These are phyloP conservation scores for Sinocyclocheilus maitianheensis DNA, from an alignment of 2,113 vertebrate species.

Conservation along the genomic window DNA sequence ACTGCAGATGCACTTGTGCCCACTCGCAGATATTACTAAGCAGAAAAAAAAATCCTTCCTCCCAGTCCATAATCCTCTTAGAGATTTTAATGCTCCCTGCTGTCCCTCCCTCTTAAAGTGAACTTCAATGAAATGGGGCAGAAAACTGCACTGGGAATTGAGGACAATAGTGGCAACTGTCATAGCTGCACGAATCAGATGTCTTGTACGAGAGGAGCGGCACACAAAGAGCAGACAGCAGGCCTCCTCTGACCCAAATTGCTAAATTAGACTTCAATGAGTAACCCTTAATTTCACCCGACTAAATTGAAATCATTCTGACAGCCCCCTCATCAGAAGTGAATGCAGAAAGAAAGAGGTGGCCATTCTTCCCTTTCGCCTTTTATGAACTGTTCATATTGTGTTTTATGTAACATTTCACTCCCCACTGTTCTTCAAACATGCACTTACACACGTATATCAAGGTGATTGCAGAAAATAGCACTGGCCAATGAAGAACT, in stretches of 20 bases:
- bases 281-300: constrained; percentile 31
- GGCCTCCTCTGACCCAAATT: constrained; percentile 50
- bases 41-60: constrained; percentile 27
- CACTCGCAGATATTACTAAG: constrained; percentile 49
- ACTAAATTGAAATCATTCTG: constrained; percentile 30
- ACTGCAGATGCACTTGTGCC: constrained; percentile 38
- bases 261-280: constrained; percentile 56
- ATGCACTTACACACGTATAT: not conserved
- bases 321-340: constrained; percentile 8
- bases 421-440: not conserved
- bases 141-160: constrained; percentile 47
- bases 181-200: constrained; percentile 22
- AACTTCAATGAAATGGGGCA: constrained; percentile 44
- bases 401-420: not conserved
- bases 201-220: constrained; percentile 23
- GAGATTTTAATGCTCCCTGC: constrained; percentile 6
- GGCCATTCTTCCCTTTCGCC: not conserved
- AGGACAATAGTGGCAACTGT: constrained; percentile 45
- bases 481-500: not conserved
- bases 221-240: constrained; percentile 47
- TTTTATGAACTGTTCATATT: not conserved
- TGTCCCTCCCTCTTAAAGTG: not conserved
- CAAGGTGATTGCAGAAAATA: not conserved
- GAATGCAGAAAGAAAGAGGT: constrained; percentile 3
- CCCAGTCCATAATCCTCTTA: constrained; percentile 47